Evolutionary conservation across 1,140 invertebrate species (phyloP).

Genomic region (Brachionus asplanchnoidis): DNA sequence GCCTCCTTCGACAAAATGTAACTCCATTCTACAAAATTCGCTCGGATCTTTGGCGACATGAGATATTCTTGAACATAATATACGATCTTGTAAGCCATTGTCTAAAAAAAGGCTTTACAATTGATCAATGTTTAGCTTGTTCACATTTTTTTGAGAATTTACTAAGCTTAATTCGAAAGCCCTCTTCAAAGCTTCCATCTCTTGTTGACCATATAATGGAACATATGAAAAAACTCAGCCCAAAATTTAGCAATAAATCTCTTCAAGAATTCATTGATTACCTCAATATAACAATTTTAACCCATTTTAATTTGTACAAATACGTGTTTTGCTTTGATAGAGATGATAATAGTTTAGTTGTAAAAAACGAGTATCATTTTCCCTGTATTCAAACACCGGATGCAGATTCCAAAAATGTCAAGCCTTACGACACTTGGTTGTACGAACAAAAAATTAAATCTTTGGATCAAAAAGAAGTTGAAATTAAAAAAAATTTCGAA

Average conservation of each 20-base stretch:
- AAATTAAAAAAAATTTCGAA: not conserved
- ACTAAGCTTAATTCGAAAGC: not conserved
- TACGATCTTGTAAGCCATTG: not conserved
- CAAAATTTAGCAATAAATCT: not conserved
- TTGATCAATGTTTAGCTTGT: not conserved
- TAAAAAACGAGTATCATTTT: not conserved
- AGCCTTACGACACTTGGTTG: not conserved
- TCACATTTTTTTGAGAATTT: not conserved
- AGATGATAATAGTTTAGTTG: not conserved
- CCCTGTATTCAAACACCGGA: not conserved
- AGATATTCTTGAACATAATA: not conserved
- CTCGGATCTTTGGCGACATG: constrained; percentile 14
- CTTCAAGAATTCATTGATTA: not conserved
- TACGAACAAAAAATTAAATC: not conserved
- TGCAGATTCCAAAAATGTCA: not conserved
- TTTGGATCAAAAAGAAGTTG: not conserved
- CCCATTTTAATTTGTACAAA: constrained; percentile 21
- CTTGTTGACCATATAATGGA: not conserved
- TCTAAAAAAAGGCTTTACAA: not conserved
- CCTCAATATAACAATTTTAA: not conserved
- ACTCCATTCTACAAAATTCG: not conserved
- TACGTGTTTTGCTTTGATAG: constrained; percentile 8
- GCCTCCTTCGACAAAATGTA: not conserved
- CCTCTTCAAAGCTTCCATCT: not conserved
- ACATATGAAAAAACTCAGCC: not conserved